Base-by-base conservation (phyloP, 2,888 invertebrate species). In the Aleiodes alternator region DNA sequence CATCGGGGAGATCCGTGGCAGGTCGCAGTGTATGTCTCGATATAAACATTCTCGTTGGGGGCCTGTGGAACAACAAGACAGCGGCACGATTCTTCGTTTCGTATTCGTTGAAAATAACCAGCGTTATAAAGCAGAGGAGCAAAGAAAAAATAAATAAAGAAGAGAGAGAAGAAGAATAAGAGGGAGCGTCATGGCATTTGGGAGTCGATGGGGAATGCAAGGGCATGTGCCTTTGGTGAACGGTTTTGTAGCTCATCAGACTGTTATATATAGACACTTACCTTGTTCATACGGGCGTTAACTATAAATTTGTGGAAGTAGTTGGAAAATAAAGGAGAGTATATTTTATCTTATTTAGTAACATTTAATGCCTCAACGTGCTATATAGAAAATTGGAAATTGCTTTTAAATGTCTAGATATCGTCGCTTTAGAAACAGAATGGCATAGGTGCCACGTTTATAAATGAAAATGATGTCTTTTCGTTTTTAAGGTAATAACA, bases 131-230 rank as follows among this genome's bases (percentile, higher is more conserved):
- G 9, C 29, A 53, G 29, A 70, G 64, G 43, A 29, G 57, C 66
- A 68, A 14, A 69, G 23, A 23, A 11, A 23, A 23, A 23, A 23
- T 23, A 23, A 51, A 56, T n/a, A 51, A 71, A 43, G 56, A 53
- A 48, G 48, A 64, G 72, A 80, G 78, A 78, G 77, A 80, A 64
- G 74, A 80, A 69, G 76, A 78, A 66, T 72, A 72, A 12, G 69
- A 81, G 79, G 82, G 82, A 84, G 82, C 83, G 84, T 82, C 80
- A 76, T 84, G 84, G 84, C 84, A 85, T 85, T 85, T 84, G 78
- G 82, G 80, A 64, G 59, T 55, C 57, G 73, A 56, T 57, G 71
- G 80, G 77, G 84, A 84, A 84, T 84, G 85, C 84, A 85, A 84
- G 85, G 84, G 82, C 84, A 80, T 78, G 55, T 23, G 64, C 43